Percentiles rank a stretch among this genome's conserved stretches.
These are phyloP conservation scores for Brachionus angularis DNA, from an alignment of 1,140 invertebrate genomes.

Conservation along the genomic window DNA sequence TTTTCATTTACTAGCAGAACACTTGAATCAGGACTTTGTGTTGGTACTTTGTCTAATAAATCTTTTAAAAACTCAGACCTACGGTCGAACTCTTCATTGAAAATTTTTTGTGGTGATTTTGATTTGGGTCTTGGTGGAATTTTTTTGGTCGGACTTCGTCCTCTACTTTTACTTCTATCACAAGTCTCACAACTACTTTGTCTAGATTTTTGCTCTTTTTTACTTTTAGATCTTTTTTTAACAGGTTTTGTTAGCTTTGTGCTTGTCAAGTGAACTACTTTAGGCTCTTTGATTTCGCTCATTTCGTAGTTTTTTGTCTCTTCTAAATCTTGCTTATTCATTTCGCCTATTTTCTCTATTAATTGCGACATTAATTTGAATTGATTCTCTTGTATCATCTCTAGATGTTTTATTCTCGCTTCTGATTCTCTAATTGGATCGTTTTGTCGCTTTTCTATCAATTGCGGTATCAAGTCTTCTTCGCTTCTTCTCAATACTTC, in stretches of 20 bases:
- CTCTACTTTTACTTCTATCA: background rate
- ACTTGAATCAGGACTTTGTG: slow-evolving; percentile 2
- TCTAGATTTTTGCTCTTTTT: background rate
- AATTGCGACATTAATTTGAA: slow-evolving; percentile 34
- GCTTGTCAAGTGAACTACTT: no score
- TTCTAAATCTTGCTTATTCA: no score
- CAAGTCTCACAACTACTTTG: slow-evolving; percentile 5
- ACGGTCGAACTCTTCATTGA: no score
- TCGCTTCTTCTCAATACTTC: background rate
- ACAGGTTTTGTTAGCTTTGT: no score
- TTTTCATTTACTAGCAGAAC: background rate
- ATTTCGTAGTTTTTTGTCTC: no score
- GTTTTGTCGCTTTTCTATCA: background rate
- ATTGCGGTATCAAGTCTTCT: background rate
- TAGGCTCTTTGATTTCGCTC: background rate
- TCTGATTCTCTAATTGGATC: background rate
- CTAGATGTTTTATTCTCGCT: background rate
- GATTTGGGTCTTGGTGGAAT: no score
- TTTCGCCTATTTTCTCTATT: background rate
- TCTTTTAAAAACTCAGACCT: slow-evolving; percentile 12
- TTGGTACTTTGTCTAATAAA: background rate
- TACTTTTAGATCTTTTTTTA: background rate
- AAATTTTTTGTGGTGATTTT: background rate
- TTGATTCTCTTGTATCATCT: slow-evolving; percentile 11
- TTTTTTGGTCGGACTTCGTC: background rate